Percentiles rank a stretch among this genome's conserved stretches.
Conservation (phyloP, 2,888 invertebrate species). For the Synergus umbraculus region DNA sequence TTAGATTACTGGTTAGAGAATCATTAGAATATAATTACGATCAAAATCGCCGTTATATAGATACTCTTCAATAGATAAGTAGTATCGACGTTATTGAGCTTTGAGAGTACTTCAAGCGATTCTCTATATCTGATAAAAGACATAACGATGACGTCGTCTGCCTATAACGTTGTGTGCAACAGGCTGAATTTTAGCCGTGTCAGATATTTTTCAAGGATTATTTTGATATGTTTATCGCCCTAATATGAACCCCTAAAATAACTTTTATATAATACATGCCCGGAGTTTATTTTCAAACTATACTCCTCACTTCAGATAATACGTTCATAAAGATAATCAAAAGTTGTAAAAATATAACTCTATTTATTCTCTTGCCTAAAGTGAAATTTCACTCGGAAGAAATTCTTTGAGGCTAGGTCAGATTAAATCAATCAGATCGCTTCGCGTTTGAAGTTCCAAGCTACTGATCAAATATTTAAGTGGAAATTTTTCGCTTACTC, state of each 20-base stretch:
- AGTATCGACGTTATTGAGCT: slow-evolving; percentile 7
- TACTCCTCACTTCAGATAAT: background rate
- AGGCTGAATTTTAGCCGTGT: slow-evolving; percentile 26
- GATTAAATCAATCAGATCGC: slow-evolving; percentile 6
- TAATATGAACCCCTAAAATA: background rate
- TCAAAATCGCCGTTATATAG: background rate
- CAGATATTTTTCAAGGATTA: slow-evolving; percentile 23
- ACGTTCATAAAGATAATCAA: background rate
- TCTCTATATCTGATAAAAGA: slow-evolving; percentile 30
- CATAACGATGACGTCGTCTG: background rate
- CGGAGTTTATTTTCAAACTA: background rate
- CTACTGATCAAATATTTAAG: slow-evolving; percentile 1
- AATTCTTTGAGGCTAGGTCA: background rate
- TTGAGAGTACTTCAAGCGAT: slow-evolving; percentile 7
- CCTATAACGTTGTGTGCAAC: background rate
- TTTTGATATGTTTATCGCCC: background rate
- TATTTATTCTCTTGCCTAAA: background rate
- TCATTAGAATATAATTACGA: background rate
- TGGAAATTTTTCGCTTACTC: too few species aligned
- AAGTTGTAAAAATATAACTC: background rate
- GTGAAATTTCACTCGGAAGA: slow-evolving; percentile 10
- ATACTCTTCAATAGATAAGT: background rate
- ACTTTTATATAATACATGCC: background rate
- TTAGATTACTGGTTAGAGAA: background rate
- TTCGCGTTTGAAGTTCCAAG: slow-evolving; percentile 7